Percentiles rank a stretch among this genome's conserved stretches.
Conservation (phyloP, 2,797 vertebrate species). For the Adelosebastes latens region DNA sequence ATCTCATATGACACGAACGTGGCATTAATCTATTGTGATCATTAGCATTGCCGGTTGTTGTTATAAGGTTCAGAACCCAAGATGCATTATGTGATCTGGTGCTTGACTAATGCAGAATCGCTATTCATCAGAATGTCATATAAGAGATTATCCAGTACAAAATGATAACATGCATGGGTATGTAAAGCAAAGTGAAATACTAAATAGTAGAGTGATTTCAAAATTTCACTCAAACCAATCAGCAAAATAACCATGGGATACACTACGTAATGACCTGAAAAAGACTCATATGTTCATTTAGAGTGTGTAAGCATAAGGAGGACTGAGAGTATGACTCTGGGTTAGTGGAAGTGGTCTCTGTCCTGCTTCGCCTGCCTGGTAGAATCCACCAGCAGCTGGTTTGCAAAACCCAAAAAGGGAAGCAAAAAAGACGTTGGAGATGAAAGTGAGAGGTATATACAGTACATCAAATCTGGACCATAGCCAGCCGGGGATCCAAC, state of each 20-base stretch:
- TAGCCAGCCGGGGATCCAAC: slow-evolving; percentile 22
- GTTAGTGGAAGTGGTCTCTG: not conserved
- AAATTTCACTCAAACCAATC: not conserved
- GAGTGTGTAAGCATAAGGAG: not conserved
- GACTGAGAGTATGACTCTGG: not conserved
- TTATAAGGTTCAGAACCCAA: not conserved
- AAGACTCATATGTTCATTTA: not conserved
- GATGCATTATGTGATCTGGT: not conserved
- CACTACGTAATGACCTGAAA: not conserved
- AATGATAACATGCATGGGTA: not conserved
- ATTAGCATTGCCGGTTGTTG: not conserved
- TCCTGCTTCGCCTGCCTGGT: slow-evolving; percentile 11
- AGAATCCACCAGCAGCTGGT: slow-evolving; percentile 19
- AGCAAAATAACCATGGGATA: not conserved
- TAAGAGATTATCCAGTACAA: not conserved
- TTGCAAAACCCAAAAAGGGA: not conserved
- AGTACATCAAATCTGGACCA: slow-evolving; percentile 2
- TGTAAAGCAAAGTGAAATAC: not conserved
- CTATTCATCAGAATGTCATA: not conserved
- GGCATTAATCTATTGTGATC: not conserved
- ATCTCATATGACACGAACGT: not conserved
- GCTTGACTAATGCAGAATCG: not conserved
- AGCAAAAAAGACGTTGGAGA: not conserved
- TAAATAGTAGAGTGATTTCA: not conserved
- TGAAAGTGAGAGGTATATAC: not conserved